Evolutionary conservation across 2,888 invertebrate species (phyloP).

Genomic region (Serripes groenlandicus): DNA sequence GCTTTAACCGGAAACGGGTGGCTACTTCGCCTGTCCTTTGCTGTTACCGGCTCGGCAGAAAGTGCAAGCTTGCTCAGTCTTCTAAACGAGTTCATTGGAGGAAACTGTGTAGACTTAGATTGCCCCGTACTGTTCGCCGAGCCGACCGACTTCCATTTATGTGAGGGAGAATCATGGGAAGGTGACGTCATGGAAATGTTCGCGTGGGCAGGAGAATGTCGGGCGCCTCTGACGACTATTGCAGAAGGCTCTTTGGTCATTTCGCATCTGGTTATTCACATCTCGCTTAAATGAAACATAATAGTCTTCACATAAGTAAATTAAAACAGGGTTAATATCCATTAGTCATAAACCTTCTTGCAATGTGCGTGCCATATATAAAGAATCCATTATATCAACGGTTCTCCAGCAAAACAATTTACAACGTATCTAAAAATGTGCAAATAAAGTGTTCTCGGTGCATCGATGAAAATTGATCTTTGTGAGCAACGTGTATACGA

Average conservation of each 20-base stretch:
- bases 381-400: neutral
- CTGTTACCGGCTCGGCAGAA: constrained; percentile 16
- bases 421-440: neutral
- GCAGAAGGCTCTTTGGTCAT: neutral
- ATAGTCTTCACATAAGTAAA: neutral
- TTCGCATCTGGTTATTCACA: too few species aligned
- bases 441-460: neutral
- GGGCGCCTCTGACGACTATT: too few species aligned
- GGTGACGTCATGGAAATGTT: neutral
- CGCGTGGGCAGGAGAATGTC: neutral
- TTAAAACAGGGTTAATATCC: neutral
- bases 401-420: neutral
- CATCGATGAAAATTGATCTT: too few species aligned
- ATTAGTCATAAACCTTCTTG: neutral
- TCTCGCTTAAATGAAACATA: neutral
- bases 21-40: constrained; percentile 33
- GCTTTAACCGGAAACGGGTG: constrained; percentile 35
- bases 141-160: neutral
- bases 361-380: neutral
- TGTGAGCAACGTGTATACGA: too few species aligned
- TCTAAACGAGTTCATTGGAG: constrained; percentile 7
- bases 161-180: neutral
- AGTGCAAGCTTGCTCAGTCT: constrained; percentile 11
- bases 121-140: constrained; percentile 1
- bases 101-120: neutral